Evolutionary conservation across 2,797 vertebrate genomes (phyloP), one percentile per base, ranked within the genome.

Genomic region (Dromococcyx pavoninus): DNA sequence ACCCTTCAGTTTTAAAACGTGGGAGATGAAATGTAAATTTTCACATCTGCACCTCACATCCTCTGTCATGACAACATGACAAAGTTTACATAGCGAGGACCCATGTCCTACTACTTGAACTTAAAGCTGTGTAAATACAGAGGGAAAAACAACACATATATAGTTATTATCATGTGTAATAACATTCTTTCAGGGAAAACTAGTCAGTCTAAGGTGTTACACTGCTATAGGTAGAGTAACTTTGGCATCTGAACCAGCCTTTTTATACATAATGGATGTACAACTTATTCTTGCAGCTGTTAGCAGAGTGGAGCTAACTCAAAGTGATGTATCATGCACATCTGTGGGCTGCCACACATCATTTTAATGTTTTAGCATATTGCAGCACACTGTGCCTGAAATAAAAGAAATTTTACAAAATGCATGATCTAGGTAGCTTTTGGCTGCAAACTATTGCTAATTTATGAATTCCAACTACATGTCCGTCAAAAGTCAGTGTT

Each of bases 391-490:
- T 54, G 13, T 51, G 51, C 46, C 44, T 37, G 11, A 43, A 53
- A 66, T 21, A 33, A 79, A 43, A 25, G 28, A 12, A 62, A 86
- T 79, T 30, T 75, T n/a, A 16, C 27, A 15, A 83, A 11, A 16
- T 58, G 19, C 4, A 0, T 33, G n/a, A 7, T 78, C 46, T 22
- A 0, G 0, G 0, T 17, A 71, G 51, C 22, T 51, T 82, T 76
- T 74, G 69, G 7, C 50, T 35, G 70, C 44, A 9, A 72, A 62
- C 5, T 66, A 0, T n/a, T 37, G 22, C 35, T 88, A 11, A 8
- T 17, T 4, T 17, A 2, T 9, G 41, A 48, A 32, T 33, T n/a
- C 7, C 30, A 35, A 0, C 24, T 10, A 7, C 19, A 0, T 5
- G 9, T 66, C 8, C 60, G 54, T 12, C 30, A 74, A 58, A 65